Evolutionary conservation across 30 jellyfish, hydroid and myxozoan genomes (phyloP).

Genomic region (Haliclystus octoradiatus): DNA sequence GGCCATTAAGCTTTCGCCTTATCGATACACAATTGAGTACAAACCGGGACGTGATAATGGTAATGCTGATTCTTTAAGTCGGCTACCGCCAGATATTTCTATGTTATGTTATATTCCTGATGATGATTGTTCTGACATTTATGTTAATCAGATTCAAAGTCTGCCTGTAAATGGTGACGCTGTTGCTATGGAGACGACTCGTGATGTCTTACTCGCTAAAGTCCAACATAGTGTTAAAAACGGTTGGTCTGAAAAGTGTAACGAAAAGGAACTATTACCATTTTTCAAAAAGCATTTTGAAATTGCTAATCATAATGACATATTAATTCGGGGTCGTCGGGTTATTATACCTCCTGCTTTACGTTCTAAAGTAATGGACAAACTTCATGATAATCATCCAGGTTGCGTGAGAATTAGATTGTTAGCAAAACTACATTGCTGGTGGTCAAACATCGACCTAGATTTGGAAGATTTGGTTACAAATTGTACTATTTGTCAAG

Average conservation of each 20-base stretch:
- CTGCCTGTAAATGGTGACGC: conserved; percentile 2
- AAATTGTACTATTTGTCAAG: background rate
- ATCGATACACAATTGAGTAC: background rate
- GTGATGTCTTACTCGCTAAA: background rate
- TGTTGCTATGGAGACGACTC: background rate
- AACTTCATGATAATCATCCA: conserved; percentile 22
- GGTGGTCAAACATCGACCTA: conserved; percentile 40
- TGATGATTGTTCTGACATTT: background rate
- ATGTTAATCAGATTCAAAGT: background rate
- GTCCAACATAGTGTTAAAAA: background rate
- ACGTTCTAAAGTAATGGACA: background rate
- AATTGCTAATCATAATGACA: background rate
- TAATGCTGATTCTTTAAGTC: conserved; percentile 16
- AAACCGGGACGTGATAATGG: conserved; percentile 1
- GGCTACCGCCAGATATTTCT: conserved; percentile 10
- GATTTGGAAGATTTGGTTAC: conserved; percentile 11
- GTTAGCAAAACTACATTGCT: conserved; percentile 10
- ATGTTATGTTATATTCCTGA: background rate
- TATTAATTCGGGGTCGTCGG: conserved; percentile 8
- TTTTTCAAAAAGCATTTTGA: background rate
- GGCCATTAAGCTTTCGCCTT: conserved; percentile 29
- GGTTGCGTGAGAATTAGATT: conserved; percentile 15
- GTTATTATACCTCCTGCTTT: background rate
- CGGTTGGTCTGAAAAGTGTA: conserved; percentile 1
- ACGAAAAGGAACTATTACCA: background rate